A percentile compares a stretch with the other conserved stretches of the same genome.
Conservation (phyloP, 2,113 vertebrate species). For the Amazona guildingii region DNA sequence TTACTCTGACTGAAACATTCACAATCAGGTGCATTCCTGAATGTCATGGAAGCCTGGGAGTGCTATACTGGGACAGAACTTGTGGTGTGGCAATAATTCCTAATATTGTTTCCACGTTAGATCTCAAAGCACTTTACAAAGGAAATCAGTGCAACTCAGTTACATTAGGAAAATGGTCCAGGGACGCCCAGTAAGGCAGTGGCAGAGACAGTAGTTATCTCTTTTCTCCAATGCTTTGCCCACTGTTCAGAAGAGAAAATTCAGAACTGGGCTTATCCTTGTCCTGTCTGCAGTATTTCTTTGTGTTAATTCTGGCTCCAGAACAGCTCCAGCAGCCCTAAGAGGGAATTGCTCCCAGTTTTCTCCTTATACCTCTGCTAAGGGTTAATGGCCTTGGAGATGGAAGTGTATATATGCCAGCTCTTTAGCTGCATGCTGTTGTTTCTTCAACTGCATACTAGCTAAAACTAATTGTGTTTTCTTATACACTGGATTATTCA, state of each 20-base stretch:
- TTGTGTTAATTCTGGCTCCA: not conserved
- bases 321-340: not conserved
- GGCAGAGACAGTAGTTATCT: not conserved
- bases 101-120: not conserved
- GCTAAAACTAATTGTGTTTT: fast-evolving
- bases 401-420: not conserved
- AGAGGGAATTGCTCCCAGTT: not conserved
- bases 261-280: not conserved
- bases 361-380: not conserved
- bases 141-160: not conserved
- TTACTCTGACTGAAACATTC: not conserved
- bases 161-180: not conserved
- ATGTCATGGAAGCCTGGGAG: not conserved
- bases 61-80: not conserved
- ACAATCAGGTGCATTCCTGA: not conserved
- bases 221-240: not conserved
- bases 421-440: not conserved
- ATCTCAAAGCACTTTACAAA: not conserved
- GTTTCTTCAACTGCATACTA: not conserved
- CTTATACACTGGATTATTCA: not conserved
- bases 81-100: not conserved
- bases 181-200: not conserved
- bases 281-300: not conserved
- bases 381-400: not conserved
- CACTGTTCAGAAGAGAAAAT: not conserved